These are phyloP conservation scores for Telmatherina bonti DNA, from an alignment of 2,797 vertebrate species.

Conservation along the genomic window DNA sequence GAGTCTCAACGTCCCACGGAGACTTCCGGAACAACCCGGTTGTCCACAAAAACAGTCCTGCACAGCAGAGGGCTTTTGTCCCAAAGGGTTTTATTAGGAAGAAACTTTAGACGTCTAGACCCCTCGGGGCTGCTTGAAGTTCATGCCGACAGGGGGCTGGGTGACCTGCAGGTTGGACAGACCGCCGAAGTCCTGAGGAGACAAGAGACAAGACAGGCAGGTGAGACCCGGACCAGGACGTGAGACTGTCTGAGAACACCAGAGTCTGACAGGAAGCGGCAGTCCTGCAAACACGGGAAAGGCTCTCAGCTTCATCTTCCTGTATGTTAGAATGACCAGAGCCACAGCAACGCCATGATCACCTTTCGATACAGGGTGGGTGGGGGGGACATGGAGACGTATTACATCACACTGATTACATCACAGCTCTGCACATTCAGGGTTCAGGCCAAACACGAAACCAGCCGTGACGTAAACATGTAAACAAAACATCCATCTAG, in stretches of 20 bases:
- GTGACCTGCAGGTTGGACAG: conserved; percentile 97
- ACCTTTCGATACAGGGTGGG: conserved; percentile 70
- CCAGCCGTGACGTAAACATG: too few relatives aligned
- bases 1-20: too few relatives aligned
- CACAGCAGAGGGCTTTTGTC: conserved; percentile 46
- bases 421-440: too few relatives aligned
- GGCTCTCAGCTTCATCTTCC: conserved; percentile 64
- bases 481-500: too few relatives aligned
- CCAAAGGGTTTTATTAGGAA: conserved; percentile 84
- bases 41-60: conserved; percentile 32
- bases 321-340: conserved; percentile 71
- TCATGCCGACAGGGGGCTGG: conserved; percentile 96
- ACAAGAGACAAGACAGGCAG: not conserved
- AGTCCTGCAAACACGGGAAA: conserved; percentile 84
- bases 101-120: conserved; percentile 83
- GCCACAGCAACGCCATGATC: conserved; percentile 27
- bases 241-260: conserved; percentile 68
- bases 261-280: conserved; percentile 78
- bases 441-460: too few relatives aligned
- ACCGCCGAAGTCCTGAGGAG: conserved; percentile 93
- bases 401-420: too few relatives aligned
- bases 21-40: too few relatives aligned
- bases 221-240: not conserved
- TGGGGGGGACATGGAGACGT: too few relatives aligned
- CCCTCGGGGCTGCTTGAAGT: conserved; percentile 96